phyloP scores from a whole-genome alignment of 1,140 invertebrate species.

The Ceratosolen solmsi region DNA sequence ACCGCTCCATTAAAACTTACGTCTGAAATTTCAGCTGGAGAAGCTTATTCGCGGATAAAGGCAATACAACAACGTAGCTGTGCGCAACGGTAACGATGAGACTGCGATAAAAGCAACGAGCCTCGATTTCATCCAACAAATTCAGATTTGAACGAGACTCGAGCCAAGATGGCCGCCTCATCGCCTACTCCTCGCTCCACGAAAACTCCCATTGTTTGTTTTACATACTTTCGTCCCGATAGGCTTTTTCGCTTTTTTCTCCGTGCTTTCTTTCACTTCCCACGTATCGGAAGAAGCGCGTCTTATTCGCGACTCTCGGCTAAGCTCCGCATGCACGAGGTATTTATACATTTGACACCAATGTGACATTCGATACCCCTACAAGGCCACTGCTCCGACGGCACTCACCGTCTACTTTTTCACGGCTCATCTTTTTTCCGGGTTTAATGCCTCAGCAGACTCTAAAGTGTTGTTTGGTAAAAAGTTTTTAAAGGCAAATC shows the following conservation, averaged over 20 bases:
- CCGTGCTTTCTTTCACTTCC: neutral
- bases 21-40: no score
- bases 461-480: no score
- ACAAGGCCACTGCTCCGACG: constrained; percentile 19
- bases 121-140: constrained; percentile 18
- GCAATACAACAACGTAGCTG: no score
- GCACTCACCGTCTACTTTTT: neutral
- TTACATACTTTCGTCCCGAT: constrained; percentile 23
- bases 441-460: neutral
- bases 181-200: constrained; percentile 18
- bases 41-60: neutral
- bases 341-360: constrained; percentile 9
- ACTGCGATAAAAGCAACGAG: constrained; percentile 7
- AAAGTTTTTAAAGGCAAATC: no score
- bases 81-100: neutral
- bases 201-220: constrained; percentile 40
- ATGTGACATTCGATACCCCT: constrained; percentile 18
- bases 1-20: no score
- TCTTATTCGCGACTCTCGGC: neutral
- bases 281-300: neutral
- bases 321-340: neutral
- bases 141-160: no score
- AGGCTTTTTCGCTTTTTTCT: neutral
- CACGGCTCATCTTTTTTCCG: neutral
- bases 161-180: neutral